Percentiles rank a stretch among this genome's conserved stretches.
Evolutionary conservation across 2,797 vertebrate genomes (phyloP).

Genomic region (Euthynnus affinis): DNA sequence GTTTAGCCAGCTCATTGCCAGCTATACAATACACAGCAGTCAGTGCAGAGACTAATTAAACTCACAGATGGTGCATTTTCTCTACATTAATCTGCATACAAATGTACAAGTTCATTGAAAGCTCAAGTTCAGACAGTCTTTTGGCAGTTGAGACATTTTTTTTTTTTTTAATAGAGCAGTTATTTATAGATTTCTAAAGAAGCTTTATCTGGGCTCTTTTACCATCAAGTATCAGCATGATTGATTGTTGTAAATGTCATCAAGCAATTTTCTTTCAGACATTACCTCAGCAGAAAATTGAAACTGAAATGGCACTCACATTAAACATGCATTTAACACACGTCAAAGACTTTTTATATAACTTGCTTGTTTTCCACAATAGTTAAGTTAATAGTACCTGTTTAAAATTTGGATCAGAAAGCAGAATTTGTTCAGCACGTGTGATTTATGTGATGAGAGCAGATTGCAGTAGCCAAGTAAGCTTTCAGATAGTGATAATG

Average conservation of each 20-base stretch:
- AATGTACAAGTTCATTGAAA: constrained; percentile 50
- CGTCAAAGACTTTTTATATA: not conserved
- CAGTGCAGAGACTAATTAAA: constrained; percentile 60
- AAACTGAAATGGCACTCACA: not conserved
- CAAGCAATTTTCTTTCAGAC: not conserved
- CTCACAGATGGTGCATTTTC: constrained; percentile 59
- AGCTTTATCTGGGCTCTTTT: not conserved
- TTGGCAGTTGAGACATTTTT: constrained; percentile 18
- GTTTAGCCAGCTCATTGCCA: constrained; percentile 49
- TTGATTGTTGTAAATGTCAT: constrained; percentile 4
- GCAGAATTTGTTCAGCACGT: not conserved
- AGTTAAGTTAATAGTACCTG: not conserved
- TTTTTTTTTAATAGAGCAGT: constrained; percentile 17
- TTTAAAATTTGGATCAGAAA: not conserved
- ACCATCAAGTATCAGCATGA: not conserved
- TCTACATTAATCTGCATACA: constrained; percentile 41
- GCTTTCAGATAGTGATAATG: constrained; percentile 8
- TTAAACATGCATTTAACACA: not conserved
- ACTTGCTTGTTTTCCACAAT: not conserved
- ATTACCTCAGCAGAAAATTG: constrained; percentile 21
- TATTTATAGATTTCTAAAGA: not conserved
- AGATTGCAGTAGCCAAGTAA: not conserved
- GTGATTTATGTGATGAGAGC: not conserved
- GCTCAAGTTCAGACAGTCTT: constrained; percentile 33
- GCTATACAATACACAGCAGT: constrained; percentile 47